Evolutionary conservation across 2,888 invertebrate species (phyloP).

Genomic region (Odontocerum albicorne): DNA sequence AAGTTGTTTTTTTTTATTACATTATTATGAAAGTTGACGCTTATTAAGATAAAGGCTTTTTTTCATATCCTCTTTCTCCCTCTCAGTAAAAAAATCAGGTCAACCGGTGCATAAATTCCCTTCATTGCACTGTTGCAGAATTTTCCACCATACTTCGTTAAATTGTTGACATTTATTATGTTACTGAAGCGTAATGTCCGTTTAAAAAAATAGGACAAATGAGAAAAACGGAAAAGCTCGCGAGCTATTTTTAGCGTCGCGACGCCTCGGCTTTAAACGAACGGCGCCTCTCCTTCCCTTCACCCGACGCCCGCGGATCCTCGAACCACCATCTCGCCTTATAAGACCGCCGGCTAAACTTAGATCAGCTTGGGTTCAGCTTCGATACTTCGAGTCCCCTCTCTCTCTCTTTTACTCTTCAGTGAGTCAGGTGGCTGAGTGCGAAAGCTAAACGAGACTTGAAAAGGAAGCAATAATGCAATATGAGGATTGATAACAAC

Average conservation of each 20-base stretch:
- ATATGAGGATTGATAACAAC: no score
- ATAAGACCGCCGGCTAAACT: slow-evolving; percentile 55
- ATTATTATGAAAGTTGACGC: no score
- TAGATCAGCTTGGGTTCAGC: slow-evolving; percentile 46
- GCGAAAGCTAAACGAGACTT: neutral
- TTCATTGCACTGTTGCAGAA: neutral
- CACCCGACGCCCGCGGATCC: neutral
- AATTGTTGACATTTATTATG: slow-evolving; percentile 18
- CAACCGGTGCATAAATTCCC: slow-evolving; percentile 1
- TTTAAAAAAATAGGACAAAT: slow-evolving; percentile 17
- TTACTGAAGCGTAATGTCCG: slow-evolving; percentile 9
- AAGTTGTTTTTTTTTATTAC: no score
- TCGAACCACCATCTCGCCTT: slow-evolving; percentile 47
- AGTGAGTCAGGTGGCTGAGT: slow-evolving; percentile 14
- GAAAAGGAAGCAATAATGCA: slow-evolving; percentile 12
- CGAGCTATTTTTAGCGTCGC: slow-evolving; percentile 11
- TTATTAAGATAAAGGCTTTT: no score
- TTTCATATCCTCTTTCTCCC: no score
- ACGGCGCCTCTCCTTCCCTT: neutral
- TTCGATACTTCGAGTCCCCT: slow-evolving; percentile 18
- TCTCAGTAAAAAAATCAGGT: no score
- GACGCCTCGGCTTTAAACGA: slow-evolving; percentile 4
- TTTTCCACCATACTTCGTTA: neutral
- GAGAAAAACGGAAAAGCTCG: slow-evolving; percentile 18
- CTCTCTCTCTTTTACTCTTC: slow-evolving; percentile 7